Conservation (phyloP, 2,113 vertebrate species). For the Nesogale talazaci region DNA sequence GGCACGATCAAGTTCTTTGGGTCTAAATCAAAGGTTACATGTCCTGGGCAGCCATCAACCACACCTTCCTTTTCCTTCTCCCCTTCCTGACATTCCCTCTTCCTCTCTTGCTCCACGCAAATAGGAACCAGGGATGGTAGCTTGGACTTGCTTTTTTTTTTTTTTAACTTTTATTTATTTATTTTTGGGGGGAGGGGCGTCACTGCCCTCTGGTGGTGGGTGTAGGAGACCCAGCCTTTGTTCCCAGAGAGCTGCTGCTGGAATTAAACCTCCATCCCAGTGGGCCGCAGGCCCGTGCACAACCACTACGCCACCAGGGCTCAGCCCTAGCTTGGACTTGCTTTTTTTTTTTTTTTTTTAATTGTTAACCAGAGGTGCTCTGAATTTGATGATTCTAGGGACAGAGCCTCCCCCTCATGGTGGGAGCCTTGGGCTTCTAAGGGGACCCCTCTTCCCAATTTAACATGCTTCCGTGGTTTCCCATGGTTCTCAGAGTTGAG, state of each 20-base stretch:
- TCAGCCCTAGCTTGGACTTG: no score
- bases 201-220: no score
- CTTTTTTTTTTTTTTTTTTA: no score
- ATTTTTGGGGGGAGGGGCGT: no score
- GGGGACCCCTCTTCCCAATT: no score
- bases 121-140: not conserved
- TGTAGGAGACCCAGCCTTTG: no score
- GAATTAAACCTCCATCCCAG: no score
- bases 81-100: not conserved
- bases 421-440: not conserved
- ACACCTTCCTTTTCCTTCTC: not conserved
- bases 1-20: not conserved
- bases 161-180: no score
- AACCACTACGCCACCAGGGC: no score
- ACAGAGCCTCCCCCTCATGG: not conserved
- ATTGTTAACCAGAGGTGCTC: not conserved
- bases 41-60: not conserved
- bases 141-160: no score
- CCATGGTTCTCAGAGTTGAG: not conserved
- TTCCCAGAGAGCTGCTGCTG: no score
- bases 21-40: not conserved
- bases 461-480: not conserved
- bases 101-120: not conserved
- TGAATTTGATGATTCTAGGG: not conserved
- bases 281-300: no score